Conservation (phyloP, 2,113 vertebrate species). For the Grus americana region DNA sequence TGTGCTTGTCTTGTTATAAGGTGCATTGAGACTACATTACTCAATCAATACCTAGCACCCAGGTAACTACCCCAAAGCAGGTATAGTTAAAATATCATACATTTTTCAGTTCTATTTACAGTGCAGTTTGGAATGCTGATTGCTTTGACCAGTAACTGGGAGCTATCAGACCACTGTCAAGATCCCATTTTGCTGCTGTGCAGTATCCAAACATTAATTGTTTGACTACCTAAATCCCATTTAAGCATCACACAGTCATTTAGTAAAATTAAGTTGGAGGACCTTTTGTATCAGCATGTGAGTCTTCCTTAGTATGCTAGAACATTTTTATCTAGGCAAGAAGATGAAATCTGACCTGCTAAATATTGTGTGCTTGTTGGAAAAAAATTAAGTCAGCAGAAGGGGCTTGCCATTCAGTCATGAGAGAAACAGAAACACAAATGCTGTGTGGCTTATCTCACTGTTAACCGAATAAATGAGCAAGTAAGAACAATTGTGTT, state of each 20-base stretch:
- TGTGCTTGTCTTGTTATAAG: not conserved
- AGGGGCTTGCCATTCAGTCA: not conserved
- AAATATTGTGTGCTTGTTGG: not conserved
- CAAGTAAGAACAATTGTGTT: not conserved
- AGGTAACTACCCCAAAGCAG: not conserved
- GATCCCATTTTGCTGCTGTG: not conserved
- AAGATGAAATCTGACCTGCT: not conserved
- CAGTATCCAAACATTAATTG: not conserved
- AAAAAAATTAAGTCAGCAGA: not conserved
- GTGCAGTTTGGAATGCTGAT: not conserved
- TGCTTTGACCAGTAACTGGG: not conserved
- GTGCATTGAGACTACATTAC: not conserved
- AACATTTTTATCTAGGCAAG: not conserved
- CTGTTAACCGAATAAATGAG: not conserved
- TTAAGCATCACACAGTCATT: not conserved
- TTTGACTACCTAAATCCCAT: not conserved
- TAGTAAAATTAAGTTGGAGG: not conserved
- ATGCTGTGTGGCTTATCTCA: not conserved
- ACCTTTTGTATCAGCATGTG: not conserved
- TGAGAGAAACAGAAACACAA: not conserved
- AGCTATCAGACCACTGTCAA: not conserved
- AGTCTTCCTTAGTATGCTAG: not conserved
- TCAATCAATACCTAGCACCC: not conserved
- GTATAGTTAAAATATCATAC: not conserved
- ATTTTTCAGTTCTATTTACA: not conserved